Evolutionary conservation across 2,113 vertebrate genomes (phyloP).

Genomic region (Dunckerocampus dactyliophorus): DNA sequence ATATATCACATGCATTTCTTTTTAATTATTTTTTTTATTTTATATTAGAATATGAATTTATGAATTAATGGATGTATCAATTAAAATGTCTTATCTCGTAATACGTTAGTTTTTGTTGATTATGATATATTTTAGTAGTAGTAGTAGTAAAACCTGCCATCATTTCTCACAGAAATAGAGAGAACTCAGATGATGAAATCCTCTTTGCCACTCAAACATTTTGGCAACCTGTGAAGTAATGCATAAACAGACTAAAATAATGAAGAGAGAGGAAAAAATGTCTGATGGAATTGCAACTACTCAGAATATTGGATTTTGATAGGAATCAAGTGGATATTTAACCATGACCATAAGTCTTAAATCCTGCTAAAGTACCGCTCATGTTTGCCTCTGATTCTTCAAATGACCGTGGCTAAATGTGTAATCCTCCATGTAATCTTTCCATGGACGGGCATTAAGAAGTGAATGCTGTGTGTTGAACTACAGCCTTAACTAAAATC

Average conservation of each 20-base stretch:
- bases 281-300: constrained; percentile 64
- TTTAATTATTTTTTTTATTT: no score
- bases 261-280: constrained; percentile 46
- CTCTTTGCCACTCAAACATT: constrained; percentile 71
- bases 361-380: constrained; percentile 74
- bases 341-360: constrained; percentile 74
- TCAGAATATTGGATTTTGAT: constrained; percentile 73
- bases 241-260: constrained; percentile 66
- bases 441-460: constrained; percentile 72
- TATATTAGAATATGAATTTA: no score
- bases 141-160: no score
- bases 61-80: no score
- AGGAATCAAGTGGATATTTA: constrained; percentile 73
- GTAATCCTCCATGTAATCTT: constrained; percentile 77
- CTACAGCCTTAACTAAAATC: constrained; percentile 73
- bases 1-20: no score
- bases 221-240: constrained; percentile 68
- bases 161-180: constrained; percentile 33
- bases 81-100: no score
- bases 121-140: no score
- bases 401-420: constrained; percentile 73
- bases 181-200: constrained; percentile 55
- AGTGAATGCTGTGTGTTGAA: constrained; percentile 64
- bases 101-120: no score
- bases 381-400: constrained; percentile 72